phyloP scores from a whole-genome alignment of 2,888 invertebrate species.

The Drosophila vallismaia region DNA sequence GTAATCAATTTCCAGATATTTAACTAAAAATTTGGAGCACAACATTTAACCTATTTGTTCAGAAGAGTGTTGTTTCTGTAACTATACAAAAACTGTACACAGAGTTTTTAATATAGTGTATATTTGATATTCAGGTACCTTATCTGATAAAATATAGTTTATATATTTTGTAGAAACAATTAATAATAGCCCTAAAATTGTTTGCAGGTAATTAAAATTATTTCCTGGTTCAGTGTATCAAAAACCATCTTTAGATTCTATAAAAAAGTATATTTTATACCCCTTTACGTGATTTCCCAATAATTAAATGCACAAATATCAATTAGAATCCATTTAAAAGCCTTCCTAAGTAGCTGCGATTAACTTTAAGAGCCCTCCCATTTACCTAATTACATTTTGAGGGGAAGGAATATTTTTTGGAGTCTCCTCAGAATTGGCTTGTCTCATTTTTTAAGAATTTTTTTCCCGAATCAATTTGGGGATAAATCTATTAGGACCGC shows the following conservation, averaged over 20 bases:
- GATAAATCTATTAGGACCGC: constrained; percentile 65
- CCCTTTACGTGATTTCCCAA: neutral
- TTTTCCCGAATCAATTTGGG: constrained; percentile 48
- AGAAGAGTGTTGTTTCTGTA: neutral
- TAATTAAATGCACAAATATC: neutral
- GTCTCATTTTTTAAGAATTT: constrained; percentile 44
- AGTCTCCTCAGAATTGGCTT: constrained; percentile 1
- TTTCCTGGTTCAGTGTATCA: no score
- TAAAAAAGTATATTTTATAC: neutral
- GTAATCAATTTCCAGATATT: constrained; percentile 16
- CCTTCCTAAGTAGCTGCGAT: constrained; percentile 11
- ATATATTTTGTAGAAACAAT: no score
- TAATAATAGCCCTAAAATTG: no score
- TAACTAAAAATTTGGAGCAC: neutral
- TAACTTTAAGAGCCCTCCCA: constrained; percentile 12
- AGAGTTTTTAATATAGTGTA: neutral
- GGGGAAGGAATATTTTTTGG: neutral
- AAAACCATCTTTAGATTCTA: neutral
- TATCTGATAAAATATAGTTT: no score
- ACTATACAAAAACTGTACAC: neutral
- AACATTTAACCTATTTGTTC: neutral
- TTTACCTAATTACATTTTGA: constrained; percentile 60
- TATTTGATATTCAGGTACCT: neutral
- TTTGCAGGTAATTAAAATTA: no score
- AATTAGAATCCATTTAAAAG: constrained; percentile 9